Conservation (phyloP, 2,113 vertebrate genomes). For the Burhinus oedicnemus region DNA sequence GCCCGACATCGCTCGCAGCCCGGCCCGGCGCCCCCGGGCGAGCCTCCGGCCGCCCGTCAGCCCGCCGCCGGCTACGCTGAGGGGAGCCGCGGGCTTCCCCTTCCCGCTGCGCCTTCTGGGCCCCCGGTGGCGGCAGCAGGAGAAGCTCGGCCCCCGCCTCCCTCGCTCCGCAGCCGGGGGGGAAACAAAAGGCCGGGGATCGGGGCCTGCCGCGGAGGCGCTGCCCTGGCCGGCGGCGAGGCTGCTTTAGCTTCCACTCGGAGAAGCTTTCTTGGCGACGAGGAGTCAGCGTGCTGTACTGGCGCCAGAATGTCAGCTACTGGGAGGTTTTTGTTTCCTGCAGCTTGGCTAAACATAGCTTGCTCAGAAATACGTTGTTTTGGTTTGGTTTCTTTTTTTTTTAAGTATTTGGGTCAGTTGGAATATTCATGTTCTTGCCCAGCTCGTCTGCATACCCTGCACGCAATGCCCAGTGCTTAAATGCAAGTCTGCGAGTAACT, state of each 20-base stretch:
- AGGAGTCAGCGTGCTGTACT: not conserved
- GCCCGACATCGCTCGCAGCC: too few species aligned
- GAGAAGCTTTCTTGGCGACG: not conserved
- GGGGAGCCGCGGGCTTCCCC: not conserved
- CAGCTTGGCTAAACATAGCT: not conserved
- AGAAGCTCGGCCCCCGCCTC: not conserved
- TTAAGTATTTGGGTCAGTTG: not conserved
- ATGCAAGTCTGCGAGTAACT: accelerated
- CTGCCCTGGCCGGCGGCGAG: not conserved
- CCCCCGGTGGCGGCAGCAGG: too few species aligned
- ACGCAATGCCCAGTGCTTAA: accelerated
- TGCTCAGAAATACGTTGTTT: not conserved
- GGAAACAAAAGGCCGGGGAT: not conserved
- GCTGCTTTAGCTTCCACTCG: not conserved
- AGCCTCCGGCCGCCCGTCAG: not conserved
- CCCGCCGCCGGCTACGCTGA: not conserved
- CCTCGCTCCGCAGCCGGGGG: not conserved
- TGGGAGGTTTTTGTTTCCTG: not conserved
- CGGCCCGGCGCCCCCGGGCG: not conserved
- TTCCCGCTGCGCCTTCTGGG: not conserved
- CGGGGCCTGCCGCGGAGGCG: not conserved
- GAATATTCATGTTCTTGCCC: not conserved
- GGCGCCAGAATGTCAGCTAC: not conserved
- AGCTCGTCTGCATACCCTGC: not conserved
- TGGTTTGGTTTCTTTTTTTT: not conserved